Evolutionary conservation across 2,113 vertebrate genomes (phyloP), one percentile per base, ranked within the genome.

Genomic region (Stigmatopora nigra): DNA sequence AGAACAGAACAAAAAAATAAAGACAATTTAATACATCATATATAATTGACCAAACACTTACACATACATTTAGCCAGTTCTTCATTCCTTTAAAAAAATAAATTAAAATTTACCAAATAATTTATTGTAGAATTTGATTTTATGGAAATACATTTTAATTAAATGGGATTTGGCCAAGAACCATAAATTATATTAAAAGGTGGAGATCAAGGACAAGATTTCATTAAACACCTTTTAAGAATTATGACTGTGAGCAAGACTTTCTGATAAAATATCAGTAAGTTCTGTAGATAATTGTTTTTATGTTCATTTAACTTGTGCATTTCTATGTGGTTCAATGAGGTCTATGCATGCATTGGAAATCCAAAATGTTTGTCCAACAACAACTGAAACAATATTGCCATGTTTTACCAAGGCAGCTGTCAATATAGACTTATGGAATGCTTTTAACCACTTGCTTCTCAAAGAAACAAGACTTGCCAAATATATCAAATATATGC

Each of bases 371-470:
- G 69, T 11, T 58, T 25, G 36, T 71, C 69, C 64, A 71, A 64
- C 7, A 69, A 14, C 14, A 22, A 56, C 7, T 15, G 22, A 31
- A 56, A 64, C 1, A 64, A 73, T 4, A 59, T 17, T 17, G 57
- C 69, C 78, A 61, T 79, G 72, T 22, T 77, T 81, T 61, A 70
- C 58, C 38, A 71, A 77, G 73, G 73, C 77, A 76, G 76, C 65
- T 76, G 79, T 90, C 73, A 75, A 60, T 57, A 80, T 4, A 77
- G 78, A 82, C 76, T 76, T 51, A 69, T 85, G 90, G 90, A 91
- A 91, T 90, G 89, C 82, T 87, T 88, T 76, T 86, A 78, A 84
- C 79, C 72, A 75, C 82, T 76, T 70, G 65, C 61, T 68, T 79
- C 71, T 70, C 61, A 75, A 68, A 68, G 68, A 83, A 81, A 89